Evolutionary conservation across 1,140 invertebrate species (phyloP), one percentile per base, ranked within the genome.

Genomic region (Calycopis cecrops): DNA sequence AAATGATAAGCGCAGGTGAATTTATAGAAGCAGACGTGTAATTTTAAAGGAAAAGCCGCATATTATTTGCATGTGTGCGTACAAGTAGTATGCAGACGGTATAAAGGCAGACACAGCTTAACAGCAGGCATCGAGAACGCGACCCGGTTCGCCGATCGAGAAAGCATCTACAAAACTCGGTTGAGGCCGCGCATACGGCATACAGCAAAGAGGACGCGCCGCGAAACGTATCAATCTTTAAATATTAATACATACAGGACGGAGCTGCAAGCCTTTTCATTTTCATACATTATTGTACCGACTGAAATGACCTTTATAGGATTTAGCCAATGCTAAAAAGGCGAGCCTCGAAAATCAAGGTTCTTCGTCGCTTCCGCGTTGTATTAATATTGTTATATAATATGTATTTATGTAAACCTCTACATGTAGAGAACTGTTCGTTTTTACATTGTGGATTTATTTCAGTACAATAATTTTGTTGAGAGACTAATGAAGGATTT

Each of bases 161-260:
- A 87, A 87, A 87, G 84, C 84, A 87, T 82, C 82, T 75, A 79
- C 75, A 77, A 87, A 87, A 84, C 82, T 84, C 84, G 84, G 84
- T 87, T 85, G 84, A 87, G 84, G 84, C 80, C 84, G 72, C 76
- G 67, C 67, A 68, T 73, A 75, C 63, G 58, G 65, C 67, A 60
- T 69, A 71, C 67, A 72, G 70, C 71, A 80, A 28, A 28, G 21
- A 28, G 21, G 73, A 71, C 64, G 69, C 55, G 57, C 50, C 52
- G 18, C 47, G 16, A 59, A 48, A 49, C 54, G 48, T 44, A 54
- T 54, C 40, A 54, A 47, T 54, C 40, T 44, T 54, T 42, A 47
- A 44, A 34, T 47, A 35, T 35, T 50, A 35, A 50, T 35, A 50
- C 48, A 35, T 16, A 35, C 28, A 16, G 40, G 14, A 35, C 28